Conservation (phyloP, 2,113 vertebrate genomes). For the Oryctolagus cuniculus region mOryCun1.1 NC_091442.1:112396001-112396500, state of each 20-base stretch:
- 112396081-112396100: background rate
- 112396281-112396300: background rate
- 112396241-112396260: background rate
- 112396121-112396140: background rate
- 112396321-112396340: too few species aligned
- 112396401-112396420: too few species aligned
- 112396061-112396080: background rate
- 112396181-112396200: background rate
- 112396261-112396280: background rate
- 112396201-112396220: background rate
- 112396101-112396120: background rate
- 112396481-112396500: too few species aligned
- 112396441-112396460: too few species aligned
- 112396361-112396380: too few species aligned
- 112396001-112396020: background rate
- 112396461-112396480: too few species aligned
- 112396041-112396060: background rate
- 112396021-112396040: background rate
- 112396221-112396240: background rate
- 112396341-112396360: too few species aligned
- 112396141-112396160: background rate
- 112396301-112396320: background rate
- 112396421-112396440: too few species aligned
- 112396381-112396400: too few species aligned
- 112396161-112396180: background rate